Evolutionary conservation across 2,888 invertebrate species (phyloP).

Genomic region (Spisula subtruncata): DNA sequence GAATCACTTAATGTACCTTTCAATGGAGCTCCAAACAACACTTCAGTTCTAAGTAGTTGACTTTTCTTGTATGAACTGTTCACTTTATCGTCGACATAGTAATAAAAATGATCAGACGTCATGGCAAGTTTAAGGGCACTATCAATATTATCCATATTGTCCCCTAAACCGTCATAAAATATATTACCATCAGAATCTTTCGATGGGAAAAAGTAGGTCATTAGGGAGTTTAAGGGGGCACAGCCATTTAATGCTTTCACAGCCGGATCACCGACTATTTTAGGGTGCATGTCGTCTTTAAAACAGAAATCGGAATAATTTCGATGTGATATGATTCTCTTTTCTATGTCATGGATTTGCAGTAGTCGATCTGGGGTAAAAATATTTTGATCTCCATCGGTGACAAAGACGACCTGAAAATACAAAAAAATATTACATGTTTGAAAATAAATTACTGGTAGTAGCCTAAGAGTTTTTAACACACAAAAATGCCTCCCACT

Average conservation of each 20-base stretch:
- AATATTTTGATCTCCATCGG: conserved; percentile 82
- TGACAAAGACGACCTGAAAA: conserved; percentile 81
- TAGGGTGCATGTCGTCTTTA: conserved; percentile 69
- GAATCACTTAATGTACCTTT: conserved; percentile 73
- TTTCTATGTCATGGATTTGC: conserved; percentile 82
- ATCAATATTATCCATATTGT: conserved; percentile 80
- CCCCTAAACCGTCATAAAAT: conserved; percentile 83
- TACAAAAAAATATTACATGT: not conserved
- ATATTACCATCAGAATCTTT: conserved; percentile 70
- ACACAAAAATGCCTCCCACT: too few species aligned
- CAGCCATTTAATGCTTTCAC: conserved; percentile 78
- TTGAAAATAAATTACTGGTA: too few species aligned
- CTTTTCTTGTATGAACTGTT: conserved; percentile 80
- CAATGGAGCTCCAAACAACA: conserved; percentile 84
- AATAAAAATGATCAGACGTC: conserved; percentile 83
- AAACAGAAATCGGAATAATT: conserved; percentile 83
- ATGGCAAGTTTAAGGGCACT: conserved; percentile 83
- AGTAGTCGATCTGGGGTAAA: conserved; percentile 83
- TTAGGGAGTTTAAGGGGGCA: conserved; percentile 83
- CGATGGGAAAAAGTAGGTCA: conserved; percentile 85
- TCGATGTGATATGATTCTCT: conserved; percentile 77
- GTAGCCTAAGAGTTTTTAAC: too few species aligned
- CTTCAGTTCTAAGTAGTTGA: conserved; percentile 82
- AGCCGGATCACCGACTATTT: conserved; percentile 71
- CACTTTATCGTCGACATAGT: conserved; percentile 84